Evolutionary conservation across 2,888 invertebrate genomes (phyloP), one percentile per base, ranked within the genome.

Genomic region (Gryllus longicercus): DNA sequence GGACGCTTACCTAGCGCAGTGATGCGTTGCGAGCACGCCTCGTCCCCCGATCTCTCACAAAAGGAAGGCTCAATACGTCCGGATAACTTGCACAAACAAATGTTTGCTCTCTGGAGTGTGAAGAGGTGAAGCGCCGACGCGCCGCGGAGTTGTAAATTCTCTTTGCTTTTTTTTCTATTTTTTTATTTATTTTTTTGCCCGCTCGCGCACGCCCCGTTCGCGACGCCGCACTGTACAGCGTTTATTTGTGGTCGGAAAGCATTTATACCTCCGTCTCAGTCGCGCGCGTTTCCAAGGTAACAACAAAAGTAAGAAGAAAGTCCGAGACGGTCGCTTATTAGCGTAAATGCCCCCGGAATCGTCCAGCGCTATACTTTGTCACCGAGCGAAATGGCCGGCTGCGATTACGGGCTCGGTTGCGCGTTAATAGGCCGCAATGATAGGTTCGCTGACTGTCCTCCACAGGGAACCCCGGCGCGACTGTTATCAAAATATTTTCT

Each of bases 351-450:
- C 63, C 38, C n/a, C 16, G 63, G 63, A 63, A 63, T 18, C 63
- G 63, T 63, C 63, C 63, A n/a, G 63, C 63, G 63, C 63, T 18
- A 63, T 63, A 63, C 63, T 63, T 63, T 63, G 63, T 63, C 63
- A 63, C 63, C 63, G 63, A 63, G 63, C 63, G n/a, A 63, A 63
- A 63, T 16, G 16, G 63, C 63, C 63, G 16, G 63, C n/a, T 16
- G 63, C 63, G 63, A 63, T 63, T 63, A 63, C 63, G 63, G 63
- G 0, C 63, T 14, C n/a, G 16, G 63, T 16, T 63, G 63, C 63
- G 63, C 63, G 63, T 63, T 63, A 63, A 63, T 63, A 63, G 63
- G 63, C 3, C 63, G 10, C 63, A 63, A 63, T 63, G 63, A 63
- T 63, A 63, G 63, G 63, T 63, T 63, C 63, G 8, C 38, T 4